Percentiles rank a stretch among this genome's conserved stretches.
These are phyloP conservation scores for Pangasius sanitwongsei DNA, from an alignment of 2,797 vertebrate species.

Conservation along the genomic window DNA sequence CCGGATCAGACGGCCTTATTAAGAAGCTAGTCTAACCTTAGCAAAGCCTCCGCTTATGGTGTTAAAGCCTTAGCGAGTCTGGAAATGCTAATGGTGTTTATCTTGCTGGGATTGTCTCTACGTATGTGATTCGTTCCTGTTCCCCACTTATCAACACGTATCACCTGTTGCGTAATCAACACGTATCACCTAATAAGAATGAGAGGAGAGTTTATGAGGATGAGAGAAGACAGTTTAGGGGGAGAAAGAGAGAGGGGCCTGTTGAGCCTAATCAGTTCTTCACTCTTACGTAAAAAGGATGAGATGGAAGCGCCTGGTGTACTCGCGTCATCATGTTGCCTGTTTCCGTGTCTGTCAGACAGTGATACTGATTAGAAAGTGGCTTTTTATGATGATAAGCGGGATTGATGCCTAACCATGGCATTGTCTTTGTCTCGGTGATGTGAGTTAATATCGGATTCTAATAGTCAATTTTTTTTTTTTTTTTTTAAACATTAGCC, in stretches of 20 bases:
- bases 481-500: too few relatives aligned
- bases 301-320: not conserved
- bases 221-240: not conserved
- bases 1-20: conserved; percentile 42
- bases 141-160: not conserved
- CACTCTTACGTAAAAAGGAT: not conserved
- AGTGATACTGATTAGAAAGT: not conserved
- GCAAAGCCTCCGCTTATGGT: not conserved
- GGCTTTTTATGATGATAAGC: not conserved
- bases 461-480: not conserved
- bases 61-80: not conserved
- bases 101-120: not conserved
- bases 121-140: not conserved
- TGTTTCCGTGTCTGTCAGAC: not conserved
- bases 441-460: not conserved
- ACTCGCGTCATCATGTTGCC: not conserved
- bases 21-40: conserved; percentile 3
- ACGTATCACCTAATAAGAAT: not conserved
- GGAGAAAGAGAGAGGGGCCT: not conserved
- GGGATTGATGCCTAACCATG: not conserved
- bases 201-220: not conserved
- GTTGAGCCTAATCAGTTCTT: not conserved
- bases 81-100: not conserved
- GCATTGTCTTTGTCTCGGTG: not conserved
- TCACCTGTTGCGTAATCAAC: not conserved